phyloP scores from a whole-genome alignment of 1,140 invertebrate genomes.

The Aplysia californica region DNA sequence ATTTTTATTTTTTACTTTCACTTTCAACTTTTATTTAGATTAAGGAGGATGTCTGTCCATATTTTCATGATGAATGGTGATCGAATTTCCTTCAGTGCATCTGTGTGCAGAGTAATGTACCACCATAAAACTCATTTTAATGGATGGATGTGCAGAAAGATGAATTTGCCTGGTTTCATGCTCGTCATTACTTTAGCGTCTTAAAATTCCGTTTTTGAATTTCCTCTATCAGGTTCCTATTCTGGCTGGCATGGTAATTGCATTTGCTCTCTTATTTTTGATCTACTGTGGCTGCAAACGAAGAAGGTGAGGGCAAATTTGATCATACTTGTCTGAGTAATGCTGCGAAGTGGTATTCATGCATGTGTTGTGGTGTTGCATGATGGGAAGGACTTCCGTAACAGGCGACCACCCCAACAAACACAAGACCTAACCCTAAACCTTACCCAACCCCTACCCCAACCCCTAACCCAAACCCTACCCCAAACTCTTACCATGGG shows the following conservation, averaged over 20 bases:
- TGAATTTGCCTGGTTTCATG: neutral
- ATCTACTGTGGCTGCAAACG: conserved; percentile 30
- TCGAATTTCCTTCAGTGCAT: neutral
- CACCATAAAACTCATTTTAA: neutral
- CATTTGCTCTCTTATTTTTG: conserved; percentile 21
- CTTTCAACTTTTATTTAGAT: no score
- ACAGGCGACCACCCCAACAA: neutral
- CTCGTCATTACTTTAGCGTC: no score
- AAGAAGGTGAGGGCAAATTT: conserved; percentile 23
- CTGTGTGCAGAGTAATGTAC: neutral
- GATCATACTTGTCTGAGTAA: neutral
- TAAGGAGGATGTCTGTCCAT: no score
- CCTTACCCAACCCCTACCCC: neutral
- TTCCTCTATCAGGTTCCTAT: conserved; percentile 36
- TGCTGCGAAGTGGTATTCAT: neutral
- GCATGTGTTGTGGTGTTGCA: neutral
- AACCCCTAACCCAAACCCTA: neutral
- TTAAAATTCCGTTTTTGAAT: no score
- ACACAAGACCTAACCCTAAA: neutral
- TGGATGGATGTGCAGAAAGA: neutral
- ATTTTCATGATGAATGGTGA: neutral
- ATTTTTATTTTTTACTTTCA: no score
- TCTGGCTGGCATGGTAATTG: conserved; percentile 24
- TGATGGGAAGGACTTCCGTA: neutral
- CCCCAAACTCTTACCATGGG: neutral